phyloP scores from a whole-genome alignment of 2,888 invertebrate genomes.

The Leucophenga maculata region DNA sequence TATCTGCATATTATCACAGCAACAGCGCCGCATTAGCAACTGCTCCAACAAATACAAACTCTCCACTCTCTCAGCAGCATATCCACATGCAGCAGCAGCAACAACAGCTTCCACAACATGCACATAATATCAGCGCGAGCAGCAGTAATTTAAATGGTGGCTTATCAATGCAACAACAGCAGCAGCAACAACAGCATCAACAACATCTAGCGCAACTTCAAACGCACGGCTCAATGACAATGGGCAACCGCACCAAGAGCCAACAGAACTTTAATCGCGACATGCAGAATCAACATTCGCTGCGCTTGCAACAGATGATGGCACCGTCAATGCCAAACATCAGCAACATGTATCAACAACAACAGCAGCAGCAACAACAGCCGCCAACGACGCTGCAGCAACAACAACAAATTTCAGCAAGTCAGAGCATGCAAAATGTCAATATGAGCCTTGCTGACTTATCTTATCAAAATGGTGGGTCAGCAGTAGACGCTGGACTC shows the following conservation, averaged over 20 bases:
- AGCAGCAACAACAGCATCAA: constrained; percentile 52
- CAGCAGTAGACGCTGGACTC: constrained; percentile 28
- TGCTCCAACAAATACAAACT: constrained; percentile 57
- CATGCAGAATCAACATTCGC: constrained; percentile 62
- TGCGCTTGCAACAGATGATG: constrained; percentile 71
- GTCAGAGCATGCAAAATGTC: constrained; percentile 73
- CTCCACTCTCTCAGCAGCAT: constrained; percentile 56
- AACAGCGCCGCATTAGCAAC: constrained; percentile 56
- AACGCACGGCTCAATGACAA: constrained; percentile 55
- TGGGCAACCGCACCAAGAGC: constrained; percentile 64
- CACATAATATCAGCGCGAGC: constrained; percentile 59
- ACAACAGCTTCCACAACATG: constrained; percentile 55
- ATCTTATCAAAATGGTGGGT: constrained; percentile 53
- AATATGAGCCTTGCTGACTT: constrained; percentile 53
- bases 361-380: constrained; percentile 50
- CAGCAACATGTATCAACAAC: constrained; percentile 65
- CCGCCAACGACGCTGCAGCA: constrained; percentile 50
- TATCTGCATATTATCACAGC: constrained; percentile 71
- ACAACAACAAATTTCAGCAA: constrained; percentile 58
- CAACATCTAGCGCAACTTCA: constrained; percentile 45
- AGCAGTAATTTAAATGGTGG: constrained; percentile 67
- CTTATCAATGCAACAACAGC: constrained; percentile 52
- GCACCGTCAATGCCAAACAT: constrained; percentile 73
- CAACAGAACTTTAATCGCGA: constrained; percentile 67
- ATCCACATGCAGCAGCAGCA: constrained; percentile 33